Base-by-base conservation (phyloP, 37 sponge, comb jelly and placozoan species). In the Dysidea cf. avara region DNA sequence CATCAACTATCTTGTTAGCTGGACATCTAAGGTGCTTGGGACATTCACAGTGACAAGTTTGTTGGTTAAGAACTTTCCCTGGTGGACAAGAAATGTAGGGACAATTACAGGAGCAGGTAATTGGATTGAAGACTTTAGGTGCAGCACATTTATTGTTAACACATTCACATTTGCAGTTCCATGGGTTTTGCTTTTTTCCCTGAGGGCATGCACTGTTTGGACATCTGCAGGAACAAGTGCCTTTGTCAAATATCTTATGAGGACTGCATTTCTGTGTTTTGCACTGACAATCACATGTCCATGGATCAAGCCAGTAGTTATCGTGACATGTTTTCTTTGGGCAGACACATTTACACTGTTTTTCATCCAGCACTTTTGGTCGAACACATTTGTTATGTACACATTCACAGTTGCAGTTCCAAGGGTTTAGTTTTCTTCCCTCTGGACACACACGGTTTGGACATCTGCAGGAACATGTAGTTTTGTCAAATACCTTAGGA, bases 311-410 rank as follows among this genome's bases (percentile, higher is more conserved):
- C 46, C 46, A 43, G 5, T 43, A 9, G 46, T 43, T 43, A 12
- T n/a, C n/a, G n/a, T n/a, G n/a, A n/a, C n/a, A n/a, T n/a, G n/a
- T n/a, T n/a, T n/a, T 22, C 6, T 48, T 37, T 21, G 74, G 69
- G 51, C 69, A 79, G 9, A 51, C 14, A 55, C 75, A 82, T 34
- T 47, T 36, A 55, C 75, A 82, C 7, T 2, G 17, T 13, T 56
- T 13, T 22, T 40, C 29, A 26, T 82, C n/a, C n/a, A n/a, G n/a
- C n/a, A 43, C 46, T 43, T 43, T 5, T 12, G 46, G 46, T 12
- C 46, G 5, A 9, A 43, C 9, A 43, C 46, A 43, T 9, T 5
- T 43, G 28, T 68, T 29, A 17, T 25, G 20, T 24, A 11, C n/a
- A 39, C 67, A 68, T 46, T 68, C 50, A 68, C 48, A 43, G 38